Percentiles rank a stretch among this genome's conserved stretches.
Evolutionary conservation across 1,140 invertebrate genomes (phyloP).

Genomic region (Zelostemma sp.): DNA sequence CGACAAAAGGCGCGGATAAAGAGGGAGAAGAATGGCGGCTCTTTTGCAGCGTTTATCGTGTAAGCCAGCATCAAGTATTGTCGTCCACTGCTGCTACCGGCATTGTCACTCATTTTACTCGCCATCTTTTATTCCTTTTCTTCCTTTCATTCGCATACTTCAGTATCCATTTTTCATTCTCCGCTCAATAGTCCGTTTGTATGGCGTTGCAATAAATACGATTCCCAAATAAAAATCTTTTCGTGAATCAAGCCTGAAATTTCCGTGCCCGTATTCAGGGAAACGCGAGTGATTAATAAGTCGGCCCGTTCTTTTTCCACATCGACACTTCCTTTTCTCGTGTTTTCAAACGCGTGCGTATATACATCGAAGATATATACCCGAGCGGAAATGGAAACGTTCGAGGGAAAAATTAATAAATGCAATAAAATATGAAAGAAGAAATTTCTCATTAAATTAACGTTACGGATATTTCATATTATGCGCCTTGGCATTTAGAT

Average conservation of each 20-base stretch:
- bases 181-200: constrained; percentile 11
- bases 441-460: background rate
- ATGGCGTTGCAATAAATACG: constrained; percentile 11
- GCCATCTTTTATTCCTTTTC: constrained; percentile 21
- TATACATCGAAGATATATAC: too few species aligned
- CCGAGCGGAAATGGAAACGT: too few species aligned
- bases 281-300: background rate
- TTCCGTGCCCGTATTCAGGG: background rate
- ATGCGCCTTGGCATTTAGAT: constrained; percentile 5
- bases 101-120: constrained; percentile 27
- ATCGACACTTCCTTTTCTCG: background rate
- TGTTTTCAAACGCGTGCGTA: too few species aligned
- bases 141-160: constrained; percentile 12
- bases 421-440: too few species aligned
- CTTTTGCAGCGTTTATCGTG: constrained; percentile 38
- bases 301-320: background rate
- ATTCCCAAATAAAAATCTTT: constrained; percentile 15
- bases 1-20: constrained; percentile 21
- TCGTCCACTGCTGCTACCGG: constrained; percentile 29
- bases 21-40: constrained; percentile 23
- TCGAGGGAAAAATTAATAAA: too few species aligned
- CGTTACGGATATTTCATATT: background rate
- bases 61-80: constrained; percentile 35
- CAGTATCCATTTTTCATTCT: constrained; percentile 17
- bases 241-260: background rate